Evolutionary conservation across 2,888 invertebrate genomes (phyloP), one percentile per base, ranked within the genome.

Genomic region (Ormyrus thymus): DNA sequence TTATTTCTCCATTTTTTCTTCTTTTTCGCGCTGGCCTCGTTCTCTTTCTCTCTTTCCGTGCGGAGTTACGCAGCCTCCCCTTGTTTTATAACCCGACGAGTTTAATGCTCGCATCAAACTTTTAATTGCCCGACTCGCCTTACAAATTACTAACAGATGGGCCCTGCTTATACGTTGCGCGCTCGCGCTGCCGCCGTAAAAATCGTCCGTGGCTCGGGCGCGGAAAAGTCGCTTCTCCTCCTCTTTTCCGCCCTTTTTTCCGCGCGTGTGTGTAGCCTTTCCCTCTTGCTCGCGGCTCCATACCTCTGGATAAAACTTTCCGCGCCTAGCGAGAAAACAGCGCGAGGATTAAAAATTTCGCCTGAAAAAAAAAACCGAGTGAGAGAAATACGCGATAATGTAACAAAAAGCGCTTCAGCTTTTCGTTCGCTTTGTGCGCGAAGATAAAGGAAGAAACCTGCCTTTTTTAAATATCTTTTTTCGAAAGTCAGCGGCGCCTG

Each of bases 101-200:
- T 89, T 88, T 89, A 88, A 88, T 88, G 87, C 84, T 85, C 87
- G 85, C 88, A 87, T 89, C 87, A 88, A 88, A 88, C 87, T 89
- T 89, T 89, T 89, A 89, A 88, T 89, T 89, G 87, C 87, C 84
- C 85, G 83, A 83, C 87, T 87, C 86, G 85, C 85, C 88, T 88
- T 88, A 87, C 88, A 87, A 88, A 88, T 88, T 88, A 87, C 87
- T 84, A 87, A 87, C 88, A 89, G 88, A 88, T 87, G 88, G 87
- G 85, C 78, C 85, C 82, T 84, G 86, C 86, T 85, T 84, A 84
- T 84, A 82, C 81, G 85, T 82, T 79, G 65, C 62, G 82, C 75
- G 81, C 71, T 81, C 74, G 62, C 61, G 62, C 82, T 76, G 74
- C 82, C 61, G 62, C 82, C 78, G 74, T 82, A 83, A 84, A 83